phyloP scores from a whole-genome alignment of 2,888 invertebrate genomes.

The Athrips mouffetella region DNA sequence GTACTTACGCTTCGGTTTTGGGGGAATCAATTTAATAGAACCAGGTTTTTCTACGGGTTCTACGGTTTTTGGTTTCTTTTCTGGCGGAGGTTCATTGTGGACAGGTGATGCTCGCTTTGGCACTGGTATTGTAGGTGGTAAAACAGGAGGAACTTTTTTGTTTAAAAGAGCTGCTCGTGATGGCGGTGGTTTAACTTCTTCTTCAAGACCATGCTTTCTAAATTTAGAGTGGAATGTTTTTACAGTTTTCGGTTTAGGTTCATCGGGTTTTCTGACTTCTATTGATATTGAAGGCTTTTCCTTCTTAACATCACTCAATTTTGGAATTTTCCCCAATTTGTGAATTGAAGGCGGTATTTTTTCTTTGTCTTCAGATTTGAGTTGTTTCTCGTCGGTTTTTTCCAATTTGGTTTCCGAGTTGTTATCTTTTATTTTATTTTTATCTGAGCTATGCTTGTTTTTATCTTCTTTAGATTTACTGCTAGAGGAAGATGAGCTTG shows the following conservation, averaged over 20 bases:
- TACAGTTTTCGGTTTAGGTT: constrained; percentile 90
- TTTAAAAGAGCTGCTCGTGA: constrained; percentile 82
- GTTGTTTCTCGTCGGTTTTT: constrained; percentile 33
- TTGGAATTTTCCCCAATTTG: constrained; percentile 88
- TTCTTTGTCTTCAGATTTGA: constrained; percentile 78
- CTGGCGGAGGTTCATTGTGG: constrained; percentile 78
- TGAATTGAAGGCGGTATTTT: constrained; percentile 82
- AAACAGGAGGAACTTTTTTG: constrained; percentile 70
- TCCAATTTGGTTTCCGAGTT: constrained; percentile 27
- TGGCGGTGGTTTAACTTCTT: constrained; percentile 91
- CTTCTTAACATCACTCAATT: constrained; percentile 79
- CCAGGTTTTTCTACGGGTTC: constrained; percentile 84
- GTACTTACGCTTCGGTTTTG: constrained; percentile 95
- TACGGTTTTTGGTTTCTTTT: constrained; percentile 86
- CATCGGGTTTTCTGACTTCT: constrained; percentile 85
- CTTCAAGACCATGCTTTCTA: constrained; percentile 93
- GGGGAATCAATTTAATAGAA: constrained; percentile 90
- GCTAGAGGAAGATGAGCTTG: constrained; percentile 52
- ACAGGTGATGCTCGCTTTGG: constrained; percentile 72
- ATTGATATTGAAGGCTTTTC: constrained; percentile 89
- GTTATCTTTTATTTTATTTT: constrained; percentile 31
- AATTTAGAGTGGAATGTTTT: constrained; percentile 95
- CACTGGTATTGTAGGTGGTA: constrained; percentile 64
- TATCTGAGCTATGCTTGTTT: constrained; percentile 44
- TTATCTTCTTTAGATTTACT: constrained; percentile 55